Base-by-base conservation (phyloP, 2,888 invertebrate species). In the Leptarthrus brevirostris region DNA sequence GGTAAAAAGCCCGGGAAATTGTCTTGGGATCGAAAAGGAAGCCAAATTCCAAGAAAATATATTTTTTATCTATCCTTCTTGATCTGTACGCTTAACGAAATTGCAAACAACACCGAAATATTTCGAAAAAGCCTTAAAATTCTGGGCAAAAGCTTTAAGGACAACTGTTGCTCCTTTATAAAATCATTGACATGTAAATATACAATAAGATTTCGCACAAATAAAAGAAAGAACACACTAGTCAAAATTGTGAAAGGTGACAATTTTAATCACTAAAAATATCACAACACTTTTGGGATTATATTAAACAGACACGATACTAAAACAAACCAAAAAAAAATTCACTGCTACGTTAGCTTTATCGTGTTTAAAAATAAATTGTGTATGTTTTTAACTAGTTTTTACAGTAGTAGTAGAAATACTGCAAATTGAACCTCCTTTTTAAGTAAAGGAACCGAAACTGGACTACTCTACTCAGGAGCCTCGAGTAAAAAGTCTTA, bases 401-500 rank as follows among this genome's bases (percentile, higher is more conserved):
- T n/a, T n/a, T n/a, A n/a, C n/a, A n/a, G n/a, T n/a, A n/a, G n/a
- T n/a, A n/a, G n/a, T n/a, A n/a, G n/a, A n/a, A n/a, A n/a, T n/a
- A n/a, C n/a, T n/a, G n/a, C n/a, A n/a, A n/a, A n/a, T n/a, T n/a
- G n/a, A n/a, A n/a, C n/a, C n/a, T n/a, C n/a, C 5, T 54, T 14
- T 54, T 12, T 14, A 54, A 30, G n/a, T n/a, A 30, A 69, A n/a
- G 4, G 52, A 18, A 69, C n/a, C 26, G 52, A 74, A 76, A 73
- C 73, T 76, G 70, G 75, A 70, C 44, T 66, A 73, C 40, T 74
- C 77, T 76, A 52, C 24, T 30, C 40, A 40, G 77, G 64, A 76
- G 76, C 76, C 75, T 74, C 78, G 78, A 76, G 73, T 74, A 78
- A 77, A 78, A 77, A 78, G 76, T 79, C 79, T 81, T 78, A 79